Base-by-base conservation (phyloP, 1,140 invertebrate genomes). In the Bombus turneri region DNA sequence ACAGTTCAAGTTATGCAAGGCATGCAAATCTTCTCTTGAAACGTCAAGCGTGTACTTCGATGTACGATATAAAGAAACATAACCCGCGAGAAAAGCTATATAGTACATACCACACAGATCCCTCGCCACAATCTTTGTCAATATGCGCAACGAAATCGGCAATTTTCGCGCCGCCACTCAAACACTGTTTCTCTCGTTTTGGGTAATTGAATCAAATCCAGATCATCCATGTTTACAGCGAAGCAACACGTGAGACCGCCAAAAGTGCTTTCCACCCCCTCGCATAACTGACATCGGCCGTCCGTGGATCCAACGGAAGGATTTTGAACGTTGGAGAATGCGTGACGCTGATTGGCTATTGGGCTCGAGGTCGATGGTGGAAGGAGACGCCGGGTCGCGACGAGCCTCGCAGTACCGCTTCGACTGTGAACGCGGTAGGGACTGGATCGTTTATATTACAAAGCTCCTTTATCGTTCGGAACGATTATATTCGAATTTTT, bases 331-430 rank as follows among this genome's bases (percentile, higher is more conserved):
- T 71, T 43, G 69, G 69, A 73, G 91, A 90, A 87, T 79, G 53
- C 66, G n/a, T 72, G 47, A 47, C 81, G 71, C 78, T 39, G 88
- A 92, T 93, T 93, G 91, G 92, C 82, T 75, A 76, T 39, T 9
- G 73, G 47, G 78, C 81, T 77, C 86, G 73, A 72, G 91, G 91
- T 92, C 91, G 89, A 92, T 92, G 91, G 84, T 86, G 88, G 85
- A 84, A 81, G 86, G 90, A 91, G 86, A 89, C 84, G 85, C 85
- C 90, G 87, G 88, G 91, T 90, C 86, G 83, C 75, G 71, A 76
- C 87, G 82, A 89, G 76, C 82, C 85, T 92, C 87, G 86, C 90
- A 93, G 92, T 93, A 87, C 85, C 87, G 87, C 86, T 89, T 88
- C 86, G 91, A 91, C 88, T 81, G 85, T 85, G 87, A 88, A 86